Percentiles rank a stretch among this genome's conserved stretches.
phyloP scores from a whole-genome alignment of 1,140 invertebrate species.

The Monomorium pharaonis region DNA sequence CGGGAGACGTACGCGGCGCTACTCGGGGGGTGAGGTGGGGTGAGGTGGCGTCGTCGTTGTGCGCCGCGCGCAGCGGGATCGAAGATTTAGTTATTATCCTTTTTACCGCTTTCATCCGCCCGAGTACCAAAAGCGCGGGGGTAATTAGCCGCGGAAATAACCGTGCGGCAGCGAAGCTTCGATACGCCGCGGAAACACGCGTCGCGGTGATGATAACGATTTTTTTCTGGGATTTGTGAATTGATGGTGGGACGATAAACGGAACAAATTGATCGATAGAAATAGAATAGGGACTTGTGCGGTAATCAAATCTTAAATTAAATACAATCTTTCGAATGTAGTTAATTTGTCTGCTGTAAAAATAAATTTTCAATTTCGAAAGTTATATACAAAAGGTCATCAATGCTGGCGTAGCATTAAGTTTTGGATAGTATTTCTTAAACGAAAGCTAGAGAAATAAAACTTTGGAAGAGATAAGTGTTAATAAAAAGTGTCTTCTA shows the following conservation, averaged over 20 bases:
- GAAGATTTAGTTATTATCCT: conserved; percentile 56
- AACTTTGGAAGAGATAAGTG: no score
- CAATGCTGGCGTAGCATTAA: no score
- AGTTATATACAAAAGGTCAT: no score
- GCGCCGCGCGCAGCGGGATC: conserved; percentile 8
- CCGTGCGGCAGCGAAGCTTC: not conserved
- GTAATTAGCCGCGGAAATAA: conserved; percentile 44
- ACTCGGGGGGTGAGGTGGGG: not conserved
- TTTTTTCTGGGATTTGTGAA: not conserved
- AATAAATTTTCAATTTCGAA: no score
- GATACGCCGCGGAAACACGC: not conserved
- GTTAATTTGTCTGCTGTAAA: no score
- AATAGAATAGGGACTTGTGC: no score
- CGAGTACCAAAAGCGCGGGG: conserved; percentile 13
- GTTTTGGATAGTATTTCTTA: no score
- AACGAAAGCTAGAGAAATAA: no score
- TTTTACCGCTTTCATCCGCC: conserved; percentile 34
- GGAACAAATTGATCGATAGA: no score
- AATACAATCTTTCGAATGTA: no score
- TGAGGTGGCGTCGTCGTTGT: conserved; percentile 20
- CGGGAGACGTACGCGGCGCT: conserved; percentile 23
- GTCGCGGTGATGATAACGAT: not conserved
- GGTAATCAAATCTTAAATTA: no score
- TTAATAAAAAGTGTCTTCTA: no score
- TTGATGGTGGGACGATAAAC: not conserved